These are phyloP conservation scores for Abrostola tripartita DNA, from an alignment of 2,888 invertebrate genomes.

Conservation along the genomic window DNA sequence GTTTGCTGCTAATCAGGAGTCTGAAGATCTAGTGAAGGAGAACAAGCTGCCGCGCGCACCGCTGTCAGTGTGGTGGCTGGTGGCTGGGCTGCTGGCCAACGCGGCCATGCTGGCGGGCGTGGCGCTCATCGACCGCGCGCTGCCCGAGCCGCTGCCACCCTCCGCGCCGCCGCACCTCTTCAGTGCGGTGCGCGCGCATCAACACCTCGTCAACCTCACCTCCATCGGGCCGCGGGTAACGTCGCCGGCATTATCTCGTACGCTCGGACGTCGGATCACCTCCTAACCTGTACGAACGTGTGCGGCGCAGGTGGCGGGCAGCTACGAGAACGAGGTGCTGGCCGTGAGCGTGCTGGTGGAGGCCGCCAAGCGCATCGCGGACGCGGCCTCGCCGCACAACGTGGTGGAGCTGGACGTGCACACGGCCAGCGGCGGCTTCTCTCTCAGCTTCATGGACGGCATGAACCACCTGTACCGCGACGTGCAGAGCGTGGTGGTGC, in stretches of 20 bases:
- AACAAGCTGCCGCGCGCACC: slow-evolving; percentile 58
- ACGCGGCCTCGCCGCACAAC: slow-evolving; percentile 85
- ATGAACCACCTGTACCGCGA: slow-evolving; percentile 95
- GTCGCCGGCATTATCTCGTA: neutral
- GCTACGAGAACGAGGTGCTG: slow-evolving; percentile 93
- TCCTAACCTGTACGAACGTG: no score
- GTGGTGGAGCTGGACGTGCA: slow-evolving; percentile 91
- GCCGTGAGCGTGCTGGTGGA: slow-evolving; percentile 89
- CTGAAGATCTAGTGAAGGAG: slow-evolving; percentile 66
- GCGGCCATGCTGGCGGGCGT: slow-evolving; percentile 85
- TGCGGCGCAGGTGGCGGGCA: slow-evolving; percentile 88
- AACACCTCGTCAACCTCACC: slow-evolving; percentile 90
- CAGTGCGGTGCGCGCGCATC: slow-evolving; percentile 90
- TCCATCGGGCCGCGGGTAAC: slow-evolving; percentile 88
- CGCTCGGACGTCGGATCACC: neutral
- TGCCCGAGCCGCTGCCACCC: slow-evolving; percentile 77
- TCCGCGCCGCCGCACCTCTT: slow-evolving; percentile 62
- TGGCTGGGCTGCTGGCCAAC: slow-evolving; percentile 85
- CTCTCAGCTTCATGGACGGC: slow-evolving; percentile 92
- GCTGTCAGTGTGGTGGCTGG: slow-evolving; percentile 73
- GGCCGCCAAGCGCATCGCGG: slow-evolving; percentile 86
- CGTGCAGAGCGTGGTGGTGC: slow-evolving; percentile 93
- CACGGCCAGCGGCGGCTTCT: slow-evolving; percentile 92
- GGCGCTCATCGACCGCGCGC: slow-evolving; percentile 86
- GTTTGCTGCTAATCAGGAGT: slow-evolving; percentile 16